These are phyloP conservation scores for Lophius americanus DNA, from an alignment of 2,797 vertebrate species.

Conservation along the genomic window DNA sequence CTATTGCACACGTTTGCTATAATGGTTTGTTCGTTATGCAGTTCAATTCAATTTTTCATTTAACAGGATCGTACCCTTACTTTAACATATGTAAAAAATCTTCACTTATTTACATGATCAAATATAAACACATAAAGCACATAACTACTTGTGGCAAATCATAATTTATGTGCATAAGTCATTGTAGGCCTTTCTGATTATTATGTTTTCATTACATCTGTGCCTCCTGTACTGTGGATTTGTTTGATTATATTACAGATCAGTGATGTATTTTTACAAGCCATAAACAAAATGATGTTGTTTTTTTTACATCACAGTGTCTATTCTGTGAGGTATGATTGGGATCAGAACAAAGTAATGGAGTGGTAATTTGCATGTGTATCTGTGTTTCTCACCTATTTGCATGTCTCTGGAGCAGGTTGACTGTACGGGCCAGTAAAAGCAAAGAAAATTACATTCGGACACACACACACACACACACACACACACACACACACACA, in stretches of 20 bases:
- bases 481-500: slow-evolving; percentile 15
- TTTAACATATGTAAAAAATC: not conserved
- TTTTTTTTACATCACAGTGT: slow-evolving; percentile 21
- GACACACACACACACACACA: slow-evolving; percentile 19
- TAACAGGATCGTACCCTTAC: not conserved
- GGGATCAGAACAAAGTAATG: slow-evolving; percentile 42
- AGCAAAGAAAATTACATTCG: slow-evolving; percentile 43
- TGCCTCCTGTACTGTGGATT: not conserved
- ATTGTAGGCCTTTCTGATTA: not conserved
- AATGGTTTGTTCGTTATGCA: no score
- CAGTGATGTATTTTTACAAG: not conserved
- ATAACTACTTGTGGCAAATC: not conserved
- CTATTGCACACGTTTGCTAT: not conserved
- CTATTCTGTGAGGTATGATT: slow-evolving; percentile 42
- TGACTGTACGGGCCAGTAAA: slow-evolving; percentile 57
- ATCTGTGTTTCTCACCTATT: slow-evolving; percentile 27
- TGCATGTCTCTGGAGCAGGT: slow-evolving; percentile 61
- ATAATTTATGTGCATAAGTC: not conserved
- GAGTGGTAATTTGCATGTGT: slow-evolving; percentile 30
- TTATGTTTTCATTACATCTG: not conserved
- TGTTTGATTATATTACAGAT: no score
- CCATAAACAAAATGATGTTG: slow-evolving; percentile 9
- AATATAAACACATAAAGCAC: not conserved
- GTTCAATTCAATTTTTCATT: no score
- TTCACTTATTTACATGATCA: not conserved